Base-by-base conservation (phyloP, 2,113 vertebrate genomes). In the Lipotes vexillifer region DNA sequence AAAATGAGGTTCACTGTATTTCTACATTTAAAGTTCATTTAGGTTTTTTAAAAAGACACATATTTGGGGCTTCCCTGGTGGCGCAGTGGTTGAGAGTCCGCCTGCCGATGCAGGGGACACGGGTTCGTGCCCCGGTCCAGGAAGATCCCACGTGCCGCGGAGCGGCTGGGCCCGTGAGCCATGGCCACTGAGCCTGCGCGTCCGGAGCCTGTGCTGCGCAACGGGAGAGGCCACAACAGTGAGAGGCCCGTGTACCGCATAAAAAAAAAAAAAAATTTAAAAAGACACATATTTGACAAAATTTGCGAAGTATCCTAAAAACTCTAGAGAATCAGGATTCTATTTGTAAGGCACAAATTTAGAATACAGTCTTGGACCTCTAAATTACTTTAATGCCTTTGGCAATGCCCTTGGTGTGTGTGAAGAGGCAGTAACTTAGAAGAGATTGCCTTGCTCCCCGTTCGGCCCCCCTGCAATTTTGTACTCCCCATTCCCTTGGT, bases 1-100 rank as follows among this genome's bases (percentile, higher is more conserved):
- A 96, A 96, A 93, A 85, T 81, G 41, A 66, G 46, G 44, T 84
- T 93, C 29, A 91, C 91, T 93, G 20, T 75, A 82, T 85, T 95
- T 96, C 72, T 91, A 23, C 49, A 78, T 97, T 77, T 46, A 94
- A 97, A 55, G 33, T n/a, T 88, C 33, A 61, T 88, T 80, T 90
- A 57, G 27, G 46, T 49, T 49, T 49, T 49, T 14, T 49, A 46
- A 46, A 46, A 46, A 46, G 46, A 46, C 44, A 46, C 68, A 38
- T 44, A 55, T 81, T 90, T 83, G 21, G 41, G 41, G 41, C 41
- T 5, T 41, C 41, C 41, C 41, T 41, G 41, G 41, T 41, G 41
- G 41, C 41, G 5, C 41, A 41, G 41, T 41, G 41, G 41, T 41
- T 41, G 41, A 41, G 41, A 41, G 41, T 41, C 41, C 1, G 41